A percentile compares a stretch with the other conserved stretches of the same genome.
Conservation (phyloP, 2,888 invertebrate genomes). For the Chydorus sphaericus region DNA sequence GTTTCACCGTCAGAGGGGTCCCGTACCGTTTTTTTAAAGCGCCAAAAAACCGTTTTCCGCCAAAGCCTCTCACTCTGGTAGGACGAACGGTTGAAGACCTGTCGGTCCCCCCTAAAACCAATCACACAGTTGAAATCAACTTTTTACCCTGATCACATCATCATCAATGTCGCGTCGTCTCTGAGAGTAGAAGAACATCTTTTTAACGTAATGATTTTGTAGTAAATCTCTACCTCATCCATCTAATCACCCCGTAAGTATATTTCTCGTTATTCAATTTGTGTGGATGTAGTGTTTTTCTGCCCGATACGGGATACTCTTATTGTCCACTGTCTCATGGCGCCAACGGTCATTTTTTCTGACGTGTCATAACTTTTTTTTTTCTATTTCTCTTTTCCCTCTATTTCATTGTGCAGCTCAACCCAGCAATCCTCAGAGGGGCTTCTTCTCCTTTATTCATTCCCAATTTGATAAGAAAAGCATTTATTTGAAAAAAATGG, state of each 20-base stretch:
- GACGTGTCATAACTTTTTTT: background rate
- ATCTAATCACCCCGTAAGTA: too few species aligned
- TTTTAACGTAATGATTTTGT: slow-evolving; percentile 8
- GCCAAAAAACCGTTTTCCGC: too few species aligned
- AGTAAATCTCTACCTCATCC: background rate
- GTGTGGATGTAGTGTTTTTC: background rate
- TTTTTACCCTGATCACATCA: too few species aligned
- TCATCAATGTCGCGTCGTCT: too few species aligned
- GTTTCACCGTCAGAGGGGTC: too few species aligned
- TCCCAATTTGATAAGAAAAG: background rate
- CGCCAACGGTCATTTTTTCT: slow-evolving; percentile 4
- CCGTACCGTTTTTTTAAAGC: too few species aligned
- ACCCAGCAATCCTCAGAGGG: too few species aligned
- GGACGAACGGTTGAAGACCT: too few species aligned
- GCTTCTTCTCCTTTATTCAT: background rate
- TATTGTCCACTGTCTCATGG: background rate
- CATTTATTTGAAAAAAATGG: background rate
- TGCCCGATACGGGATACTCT: background rate
- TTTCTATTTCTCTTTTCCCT: background rate
- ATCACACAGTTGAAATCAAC: too few species aligned
- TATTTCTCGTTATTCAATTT: background rate
- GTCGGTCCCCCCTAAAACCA: too few species aligned
- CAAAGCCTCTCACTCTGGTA: too few species aligned
- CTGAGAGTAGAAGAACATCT: too few species aligned
- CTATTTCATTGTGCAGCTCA: background rate